Base-by-base conservation (phyloP, 2,797 vertebrate genomes). In the Australoheros facetus region DNA sequence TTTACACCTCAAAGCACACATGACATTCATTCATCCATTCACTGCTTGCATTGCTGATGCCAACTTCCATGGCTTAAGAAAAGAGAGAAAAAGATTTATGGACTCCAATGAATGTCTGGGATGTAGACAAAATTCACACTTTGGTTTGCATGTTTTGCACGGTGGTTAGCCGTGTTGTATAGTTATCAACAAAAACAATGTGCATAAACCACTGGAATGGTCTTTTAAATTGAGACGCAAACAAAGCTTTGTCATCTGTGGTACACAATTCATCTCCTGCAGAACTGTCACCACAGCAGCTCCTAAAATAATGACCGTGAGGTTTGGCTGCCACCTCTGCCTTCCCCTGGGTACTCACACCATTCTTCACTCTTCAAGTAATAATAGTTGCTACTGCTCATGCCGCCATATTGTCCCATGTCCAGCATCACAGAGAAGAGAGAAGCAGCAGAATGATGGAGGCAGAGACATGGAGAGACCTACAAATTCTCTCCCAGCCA, bases 231-330 rank as follows among this genome's bases (percentile, higher is more conserved):
- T 57, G 42, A n/a, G 23, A 21, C 3, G 60, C 60, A 70, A n/a
- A 42, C 16, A 30, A 26, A 37, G 34, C 66, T 79, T 26, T 80
- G 77, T 76, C 30, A 7, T 70, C 5, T 69, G 75, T 64, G 26
- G 81, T 48, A 34, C 30, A 74, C 75, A 82, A 87, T 81, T 89
- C 81, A 59, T 89, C 73, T 81, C 76, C 70, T 59, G 59, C 72
- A 85, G 76, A 92, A 86, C 45, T 80, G 81, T 91, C 89, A 80
- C 84, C 82, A 62, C 90, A 89, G 87, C 75, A 84, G 71, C 82
- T 88, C 80, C 70, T 83, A 85, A 87, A 91, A 88, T 90, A 88
- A 89, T 86, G 79, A 80, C 64, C 37, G 76, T 53, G 71, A 81
- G 86, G 81, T 84, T 87, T 64, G 86, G 56, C 76, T 53, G 28